A percentile compares a stretch with the other conserved stretches of the same genome.
Evolutionary conservation across 2,113 vertebrate species (phyloP).

Genomic region (Eulemur macaco): DNA sequence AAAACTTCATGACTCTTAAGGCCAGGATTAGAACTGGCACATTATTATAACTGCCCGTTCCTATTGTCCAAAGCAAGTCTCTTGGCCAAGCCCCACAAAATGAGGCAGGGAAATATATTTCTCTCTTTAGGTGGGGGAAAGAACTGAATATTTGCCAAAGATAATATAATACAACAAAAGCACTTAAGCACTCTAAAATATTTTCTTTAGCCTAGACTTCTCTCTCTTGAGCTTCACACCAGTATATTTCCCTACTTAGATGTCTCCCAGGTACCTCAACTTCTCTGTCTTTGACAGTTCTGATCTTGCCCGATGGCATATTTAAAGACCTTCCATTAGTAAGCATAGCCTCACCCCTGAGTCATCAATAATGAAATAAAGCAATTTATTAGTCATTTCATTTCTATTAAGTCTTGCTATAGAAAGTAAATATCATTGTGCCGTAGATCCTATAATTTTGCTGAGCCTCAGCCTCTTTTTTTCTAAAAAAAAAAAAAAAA

Average conservation of each 20-base stretch:
- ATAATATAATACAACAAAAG: neutral
- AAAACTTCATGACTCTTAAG: neutral
- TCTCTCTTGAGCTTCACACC: neutral
- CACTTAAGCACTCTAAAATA: neutral
- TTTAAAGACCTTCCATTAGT: neutral
- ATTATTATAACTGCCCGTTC: neutral
- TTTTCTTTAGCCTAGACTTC: neutral
- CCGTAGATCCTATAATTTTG: neutral
- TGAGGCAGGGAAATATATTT: neutral
- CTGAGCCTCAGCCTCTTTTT: neutral
- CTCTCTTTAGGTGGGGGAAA: neutral
- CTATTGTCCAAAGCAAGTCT: neutral
- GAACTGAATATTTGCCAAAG: neutral
- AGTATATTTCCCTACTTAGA: neutral
- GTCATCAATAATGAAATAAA: neutral
- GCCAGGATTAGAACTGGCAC: neutral
- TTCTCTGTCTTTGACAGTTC: neutral
- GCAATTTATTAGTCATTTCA: neutral
- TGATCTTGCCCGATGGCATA: neutral
- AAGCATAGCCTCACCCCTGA: neutral
- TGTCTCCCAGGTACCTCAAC: neutral
- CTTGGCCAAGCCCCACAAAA: neutral
- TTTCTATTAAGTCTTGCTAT: neutral
- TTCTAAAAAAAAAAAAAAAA: neutral
- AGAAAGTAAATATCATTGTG: neutral